Base-by-base conservation (phyloP, 2,888 invertebrate species). In the Ophion slaviceki region DNA sequence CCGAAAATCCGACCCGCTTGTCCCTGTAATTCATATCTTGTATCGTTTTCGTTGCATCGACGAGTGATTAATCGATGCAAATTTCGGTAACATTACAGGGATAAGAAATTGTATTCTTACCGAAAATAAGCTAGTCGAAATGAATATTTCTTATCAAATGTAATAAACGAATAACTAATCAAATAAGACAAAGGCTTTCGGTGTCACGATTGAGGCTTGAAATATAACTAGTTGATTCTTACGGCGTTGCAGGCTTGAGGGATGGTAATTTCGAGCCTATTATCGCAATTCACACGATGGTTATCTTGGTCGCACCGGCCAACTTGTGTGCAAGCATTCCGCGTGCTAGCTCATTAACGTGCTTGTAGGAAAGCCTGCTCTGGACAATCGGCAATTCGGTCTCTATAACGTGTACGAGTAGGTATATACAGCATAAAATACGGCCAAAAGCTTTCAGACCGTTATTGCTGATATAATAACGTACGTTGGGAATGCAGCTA, bases 381-480 rank as follows among this genome's bases (percentile, higher is more conserved):
- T 53, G 62, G 70, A 71, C 79, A 79, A 79, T 79, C 64, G 62
- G 71, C 64, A 53, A 53, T 71, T 47, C 64, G 47, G 40, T 66
- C 67, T 36, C 67, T 36, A 77, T 67, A 66, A 40, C 57, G 57
- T 24, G 57, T 20, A 36, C 11, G 32, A 47, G 32, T 20, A 70
- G 24, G 14, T 61, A 36, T 59, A 57, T 47, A 66, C 40, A 40
- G 40, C 5, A 32, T 40, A 10, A 28, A 76, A 76, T 17, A 74
- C 72, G 75, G 75, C 75, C 47, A 74, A 75, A 79, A 80, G 67
- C 70, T 80, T 86, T 67, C 47, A 59, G 64, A 40, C 36, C 68
- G 84, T 84, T 84, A 86, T 88, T 87, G 84, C 84, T 81, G 88
- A 88, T 88, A 88, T 88, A 85, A 88, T 88, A 85, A 87, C 86